Conservation (phyloP, 2,888 invertebrate species). For the Catocala nupta region DNA sequence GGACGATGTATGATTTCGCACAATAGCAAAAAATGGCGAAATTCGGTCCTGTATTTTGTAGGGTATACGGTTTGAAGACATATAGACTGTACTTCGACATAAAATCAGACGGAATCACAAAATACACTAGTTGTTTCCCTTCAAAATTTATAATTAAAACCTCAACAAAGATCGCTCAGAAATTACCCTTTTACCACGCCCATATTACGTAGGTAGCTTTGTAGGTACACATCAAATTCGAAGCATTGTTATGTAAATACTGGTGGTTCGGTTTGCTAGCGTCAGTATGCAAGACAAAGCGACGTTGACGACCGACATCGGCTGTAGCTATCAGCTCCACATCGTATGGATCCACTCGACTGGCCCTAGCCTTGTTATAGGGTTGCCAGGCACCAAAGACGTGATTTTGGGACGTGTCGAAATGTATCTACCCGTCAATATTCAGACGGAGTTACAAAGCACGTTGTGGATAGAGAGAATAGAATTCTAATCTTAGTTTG, state of each 20-base stretch:
- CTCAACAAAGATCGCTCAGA: constrained; percentile 18
- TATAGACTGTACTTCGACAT: not conserved
- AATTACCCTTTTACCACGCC: constrained; percentile 39
- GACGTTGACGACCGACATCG: constrained; percentile 81
- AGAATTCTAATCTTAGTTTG: constrained; percentile 12
- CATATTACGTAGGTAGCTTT: constrained; percentile 55
- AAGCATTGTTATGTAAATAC: constrained; percentile 86
- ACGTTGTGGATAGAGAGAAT: constrained; percentile 12
- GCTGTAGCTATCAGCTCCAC: constrained; percentile 77
- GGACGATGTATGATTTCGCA: no score
- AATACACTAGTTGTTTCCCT: not conserved
- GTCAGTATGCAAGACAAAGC: constrained; percentile 84
- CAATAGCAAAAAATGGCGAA: no score
- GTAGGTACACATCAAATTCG: constrained; percentile 77
- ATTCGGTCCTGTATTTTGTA: no score
- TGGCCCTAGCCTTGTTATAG: constrained; percentile 61
- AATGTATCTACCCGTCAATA: constrained; percentile 19
- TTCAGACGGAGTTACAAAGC: constrained; percentile 15
- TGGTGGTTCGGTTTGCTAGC: constrained; percentile 79
- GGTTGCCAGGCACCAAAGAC: constrained; percentile 45
- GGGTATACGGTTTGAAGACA: not conserved
- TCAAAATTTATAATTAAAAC: constrained; percentile 15
- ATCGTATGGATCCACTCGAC: constrained; percentile 70
- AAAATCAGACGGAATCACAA: not conserved
- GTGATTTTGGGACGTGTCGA: constrained; percentile 38